Percentiles rank a stretch among this genome's conserved stretches.
Conservation (phyloP, 2,113 vertebrate genomes). For the Lontra canadensis region DNA sequence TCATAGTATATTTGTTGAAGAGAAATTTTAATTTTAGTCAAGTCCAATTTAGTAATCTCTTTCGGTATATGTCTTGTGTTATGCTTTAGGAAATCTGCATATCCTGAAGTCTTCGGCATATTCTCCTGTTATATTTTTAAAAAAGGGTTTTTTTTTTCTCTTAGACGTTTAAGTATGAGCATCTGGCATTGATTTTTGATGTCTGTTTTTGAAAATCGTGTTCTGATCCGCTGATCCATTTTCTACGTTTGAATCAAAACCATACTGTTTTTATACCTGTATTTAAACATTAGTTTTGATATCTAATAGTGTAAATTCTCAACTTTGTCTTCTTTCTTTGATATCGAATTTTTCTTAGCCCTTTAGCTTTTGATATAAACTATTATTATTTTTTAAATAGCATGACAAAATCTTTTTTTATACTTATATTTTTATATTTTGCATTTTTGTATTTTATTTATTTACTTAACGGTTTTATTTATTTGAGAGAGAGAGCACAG, state of each 20-base stretch:
- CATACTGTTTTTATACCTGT: background rate
- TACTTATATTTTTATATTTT: too few species aligned
- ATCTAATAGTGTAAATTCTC: background rate
- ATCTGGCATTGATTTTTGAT: background rate
- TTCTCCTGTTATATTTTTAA: background rate
- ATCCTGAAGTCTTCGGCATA: background rate
- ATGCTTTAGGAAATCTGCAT: background rate
- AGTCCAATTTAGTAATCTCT: background rate
- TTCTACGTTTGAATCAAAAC: background rate
- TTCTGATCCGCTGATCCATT: background rate
- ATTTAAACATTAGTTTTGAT: background rate
- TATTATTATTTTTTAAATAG: too few species aligned
- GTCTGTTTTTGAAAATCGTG: background rate
- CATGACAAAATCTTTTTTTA: too few species aligned
- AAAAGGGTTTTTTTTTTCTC: background rate
- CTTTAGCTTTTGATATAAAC: background rate
- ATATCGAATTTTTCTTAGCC: background rate
- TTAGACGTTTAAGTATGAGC: background rate
- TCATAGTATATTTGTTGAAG: background rate
- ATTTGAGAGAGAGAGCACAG: too few species aligned
- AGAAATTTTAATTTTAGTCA: background rate
- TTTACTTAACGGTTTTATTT: too few species aligned
- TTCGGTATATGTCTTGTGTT: background rate
- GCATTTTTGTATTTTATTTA: too few species aligned
- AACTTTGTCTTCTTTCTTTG: background rate